These are phyloP conservation scores for Cyprinodon diabolis DNA, from an alignment of 2,797 vertebrate genomes.

Conservation along the genomic window DNA sequence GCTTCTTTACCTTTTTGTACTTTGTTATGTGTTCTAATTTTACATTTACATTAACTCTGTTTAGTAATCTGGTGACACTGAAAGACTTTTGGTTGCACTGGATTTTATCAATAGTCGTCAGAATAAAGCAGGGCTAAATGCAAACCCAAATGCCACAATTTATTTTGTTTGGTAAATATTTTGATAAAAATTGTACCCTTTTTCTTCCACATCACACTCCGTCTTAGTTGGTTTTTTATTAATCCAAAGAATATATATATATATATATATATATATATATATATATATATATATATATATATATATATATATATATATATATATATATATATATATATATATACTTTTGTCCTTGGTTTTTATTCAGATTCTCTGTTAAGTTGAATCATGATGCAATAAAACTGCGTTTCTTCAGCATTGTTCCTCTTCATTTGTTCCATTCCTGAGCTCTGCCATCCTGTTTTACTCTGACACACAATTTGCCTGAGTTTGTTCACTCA, in stretches of 20 bases:
- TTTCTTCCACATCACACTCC: not conserved
- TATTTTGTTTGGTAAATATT: not conserved
- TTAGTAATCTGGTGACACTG: not conserved
- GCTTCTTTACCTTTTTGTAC: not conserved
- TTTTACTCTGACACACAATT: slow-evolving; percentile 71
- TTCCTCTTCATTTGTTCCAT: slow-evolving; percentile 16
- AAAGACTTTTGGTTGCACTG: not conserved
- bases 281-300: too few species aligned
- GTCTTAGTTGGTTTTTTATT: not conserved
- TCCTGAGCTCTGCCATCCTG: slow-evolving; percentile 12
- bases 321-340: too few species aligned
- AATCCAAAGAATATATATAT: not conserved
- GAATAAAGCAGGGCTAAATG: not conserved
- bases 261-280: too few species aligned
- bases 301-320: too few species aligned
- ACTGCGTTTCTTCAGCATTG: slow-evolving; percentile 13
- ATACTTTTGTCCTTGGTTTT: slow-evolving; percentile 39
- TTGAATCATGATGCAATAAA: slow-evolving; percentile 46
- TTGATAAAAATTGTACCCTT: not conserved
- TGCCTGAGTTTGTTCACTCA: slow-evolving; percentile 58
- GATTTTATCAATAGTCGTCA: not conserved
- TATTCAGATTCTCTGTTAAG: slow-evolving; percentile 42
- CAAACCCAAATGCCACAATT: not conserved
- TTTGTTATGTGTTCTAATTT: not conserved
- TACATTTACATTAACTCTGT: not conserved